These are phyloP conservation scores for Lagopus muta DNA, from an alignment of 2,113 vertebrate species.

Conservation along the genomic window DNA sequence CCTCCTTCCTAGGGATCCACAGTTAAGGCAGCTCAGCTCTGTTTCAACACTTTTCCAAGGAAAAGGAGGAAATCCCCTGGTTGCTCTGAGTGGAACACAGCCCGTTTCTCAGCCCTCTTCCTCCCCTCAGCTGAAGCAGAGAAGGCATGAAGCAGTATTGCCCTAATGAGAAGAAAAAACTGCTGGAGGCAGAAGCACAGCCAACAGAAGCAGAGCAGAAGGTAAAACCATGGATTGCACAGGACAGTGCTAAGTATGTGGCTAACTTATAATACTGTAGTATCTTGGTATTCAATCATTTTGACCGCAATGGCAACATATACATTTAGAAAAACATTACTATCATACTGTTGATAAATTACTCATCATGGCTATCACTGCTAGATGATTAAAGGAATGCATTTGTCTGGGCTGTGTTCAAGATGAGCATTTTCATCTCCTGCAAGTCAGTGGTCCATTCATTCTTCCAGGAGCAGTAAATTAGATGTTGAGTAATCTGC, in stretches of 20 bases:
- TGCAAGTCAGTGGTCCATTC: conserved; percentile 5
- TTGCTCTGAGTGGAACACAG: neutral
- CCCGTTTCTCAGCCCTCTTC: neutral
- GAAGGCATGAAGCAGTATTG: neutral
- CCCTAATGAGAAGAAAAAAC: neutral
- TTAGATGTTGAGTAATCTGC: neutral
- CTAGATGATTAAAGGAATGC: neutral
- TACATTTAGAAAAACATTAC: neutral
- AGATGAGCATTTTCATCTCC: neutral
- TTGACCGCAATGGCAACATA: neutral
- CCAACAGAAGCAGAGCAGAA: neutral
- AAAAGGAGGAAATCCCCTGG: neutral
- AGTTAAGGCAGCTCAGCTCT: neutral
- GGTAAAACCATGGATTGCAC: neutral
- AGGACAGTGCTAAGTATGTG: neutral
- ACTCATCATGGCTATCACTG: neutral
- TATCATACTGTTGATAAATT: neutral
- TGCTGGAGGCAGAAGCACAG: neutral
- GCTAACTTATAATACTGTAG: neutral
- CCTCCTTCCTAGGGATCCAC: neutral
- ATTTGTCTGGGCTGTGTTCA: neutral
- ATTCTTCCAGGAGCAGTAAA: neutral
- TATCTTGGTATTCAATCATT: neutral
- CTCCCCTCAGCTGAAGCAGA: neutral
- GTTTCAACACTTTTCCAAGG: neutral